Percentiles rank a stretch among this genome's conserved stretches.
phyloP scores from a whole-genome alignment of 1,140 invertebrate genomes.

The Magallana angulata region DNA sequence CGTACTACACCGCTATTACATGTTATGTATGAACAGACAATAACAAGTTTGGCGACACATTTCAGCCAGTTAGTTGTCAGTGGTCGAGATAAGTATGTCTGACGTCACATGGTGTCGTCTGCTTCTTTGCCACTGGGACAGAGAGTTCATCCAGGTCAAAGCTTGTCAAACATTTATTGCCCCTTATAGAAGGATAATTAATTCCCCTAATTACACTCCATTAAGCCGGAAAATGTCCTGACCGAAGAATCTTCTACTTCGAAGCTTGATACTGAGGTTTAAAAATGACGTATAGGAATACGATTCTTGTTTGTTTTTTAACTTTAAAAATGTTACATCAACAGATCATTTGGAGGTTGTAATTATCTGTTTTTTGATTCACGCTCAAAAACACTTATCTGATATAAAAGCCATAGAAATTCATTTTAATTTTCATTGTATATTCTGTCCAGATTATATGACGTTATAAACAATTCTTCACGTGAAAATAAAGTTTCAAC shows the following conservation, averaged over 20 bases:
- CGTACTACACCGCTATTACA: no score
- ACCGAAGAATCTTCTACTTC: neutral
- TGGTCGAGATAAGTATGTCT: neutral
- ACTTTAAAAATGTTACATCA: neutral
- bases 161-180: slow-evolving; percentile 7
- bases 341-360: neutral
- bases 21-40: no score
- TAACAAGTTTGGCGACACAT: no score
- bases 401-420: neutral
- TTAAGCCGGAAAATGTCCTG: neutral
- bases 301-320: neutral
- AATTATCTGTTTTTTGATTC: slow-evolving; percentile 1
- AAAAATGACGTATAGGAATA: neutral
- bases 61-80: no score
- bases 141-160: neutral
- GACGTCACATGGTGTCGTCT: neutral
- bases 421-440: neutral
- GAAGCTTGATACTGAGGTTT: neutral
- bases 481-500: neutral
- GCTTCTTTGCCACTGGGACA: neutral
- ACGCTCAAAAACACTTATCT: neutral
- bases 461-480: no score
- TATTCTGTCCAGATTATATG: neutral
- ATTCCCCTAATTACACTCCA: neutral
- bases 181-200: neutral